Percentiles rank a stretch among this genome's conserved stretches.
Evolutionary conservation across 2,113 vertebrate genomes (phyloP).

Genomic region (Tupaia chinensis): DNA sequence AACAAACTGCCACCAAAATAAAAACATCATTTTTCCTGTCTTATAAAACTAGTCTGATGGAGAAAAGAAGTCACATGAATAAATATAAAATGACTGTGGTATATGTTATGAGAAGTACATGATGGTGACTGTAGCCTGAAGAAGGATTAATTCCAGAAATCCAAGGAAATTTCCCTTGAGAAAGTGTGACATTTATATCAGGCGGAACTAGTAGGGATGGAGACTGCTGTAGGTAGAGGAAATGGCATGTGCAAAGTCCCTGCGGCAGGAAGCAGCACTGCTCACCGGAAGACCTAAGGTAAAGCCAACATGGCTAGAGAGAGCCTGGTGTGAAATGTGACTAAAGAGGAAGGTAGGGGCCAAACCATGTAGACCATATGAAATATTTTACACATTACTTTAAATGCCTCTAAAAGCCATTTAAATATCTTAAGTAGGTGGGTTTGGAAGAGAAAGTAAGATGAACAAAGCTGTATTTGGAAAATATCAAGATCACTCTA

Average conservation of each 20-base stretch:
- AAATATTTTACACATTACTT: not conserved
- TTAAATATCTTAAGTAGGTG: not conserved
- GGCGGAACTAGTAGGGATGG: not conserved
- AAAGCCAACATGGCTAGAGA: not conserved
- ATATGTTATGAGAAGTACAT: not conserved
- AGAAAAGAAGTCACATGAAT: not conserved
- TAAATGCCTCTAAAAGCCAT: constrained; percentile 17
- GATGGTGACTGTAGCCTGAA: not conserved
- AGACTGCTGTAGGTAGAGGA: not conserved
- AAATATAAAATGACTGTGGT: constrained; percentile 21
- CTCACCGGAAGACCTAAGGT: not conserved
- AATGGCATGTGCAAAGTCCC: not conserved
- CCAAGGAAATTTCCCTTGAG: not conserved
- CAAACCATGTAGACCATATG: not conserved
- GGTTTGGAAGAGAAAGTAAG: not conserved
- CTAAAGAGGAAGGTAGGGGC: not conserved
- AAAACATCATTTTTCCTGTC: not conserved
- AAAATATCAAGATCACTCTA: constrained; percentile 9
- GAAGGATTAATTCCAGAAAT: constrained; percentile 28
- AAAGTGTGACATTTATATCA: not conserved
- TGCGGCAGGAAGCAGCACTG: not conserved
- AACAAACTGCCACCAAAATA: not conserved
- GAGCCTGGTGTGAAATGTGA: not conserved
- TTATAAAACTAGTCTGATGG: not conserved
- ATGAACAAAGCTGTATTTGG: not conserved